A percentile compares a stretch with the other conserved stretches of the same genome.
Conservation (phyloP, 2,113 vertebrate genomes). For the Caranx melampygus region DNA sequence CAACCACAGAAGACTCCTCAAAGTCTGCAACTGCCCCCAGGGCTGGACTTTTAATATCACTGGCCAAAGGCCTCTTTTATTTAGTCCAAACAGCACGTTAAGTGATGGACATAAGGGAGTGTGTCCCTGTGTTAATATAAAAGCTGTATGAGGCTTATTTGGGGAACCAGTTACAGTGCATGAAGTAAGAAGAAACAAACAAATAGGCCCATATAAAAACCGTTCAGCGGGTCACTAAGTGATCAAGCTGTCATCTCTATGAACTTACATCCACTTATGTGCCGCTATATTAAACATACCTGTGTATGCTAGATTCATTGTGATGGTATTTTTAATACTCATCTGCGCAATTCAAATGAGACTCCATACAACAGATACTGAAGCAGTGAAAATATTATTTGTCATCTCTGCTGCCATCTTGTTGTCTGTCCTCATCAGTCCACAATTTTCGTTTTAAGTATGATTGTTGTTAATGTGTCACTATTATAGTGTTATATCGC, state of each 20-base stretch:
- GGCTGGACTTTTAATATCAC: slow-evolving; percentile 69
- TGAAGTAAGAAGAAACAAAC: neutral
- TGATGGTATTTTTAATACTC: no score
- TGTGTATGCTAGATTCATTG: neutral
- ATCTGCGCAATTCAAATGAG: neutral
- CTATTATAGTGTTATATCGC: neutral
- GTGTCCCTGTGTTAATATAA: slow-evolving; percentile 49
- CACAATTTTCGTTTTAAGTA: neutral
- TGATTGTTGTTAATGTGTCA: neutral
- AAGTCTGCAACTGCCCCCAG: slow-evolving; percentile 54
- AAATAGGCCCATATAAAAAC: neutral
- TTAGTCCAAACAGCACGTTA: slow-evolving; percentile 54
- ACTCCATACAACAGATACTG: neutral
- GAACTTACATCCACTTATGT: neutral
- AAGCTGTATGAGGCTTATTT: slow-evolving; percentile 25
- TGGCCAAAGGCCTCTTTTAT: slow-evolving; percentile 69
- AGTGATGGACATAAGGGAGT: slow-evolving; percentile 44
- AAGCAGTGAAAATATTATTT: neutral
- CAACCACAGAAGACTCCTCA: slow-evolving; percentile 52
- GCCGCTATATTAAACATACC: neutral
- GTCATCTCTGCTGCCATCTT: neutral
- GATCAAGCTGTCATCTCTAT: neutral
- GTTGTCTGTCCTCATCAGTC: neutral
- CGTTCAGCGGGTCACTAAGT: neutral
- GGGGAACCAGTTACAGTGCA: neutral